A percentile compares a stretch with the other conserved stretches of the same genome.
phyloP scores from a whole-genome alignment of 2,113 vertebrate species.

The Crotalus tigris region DNA sequence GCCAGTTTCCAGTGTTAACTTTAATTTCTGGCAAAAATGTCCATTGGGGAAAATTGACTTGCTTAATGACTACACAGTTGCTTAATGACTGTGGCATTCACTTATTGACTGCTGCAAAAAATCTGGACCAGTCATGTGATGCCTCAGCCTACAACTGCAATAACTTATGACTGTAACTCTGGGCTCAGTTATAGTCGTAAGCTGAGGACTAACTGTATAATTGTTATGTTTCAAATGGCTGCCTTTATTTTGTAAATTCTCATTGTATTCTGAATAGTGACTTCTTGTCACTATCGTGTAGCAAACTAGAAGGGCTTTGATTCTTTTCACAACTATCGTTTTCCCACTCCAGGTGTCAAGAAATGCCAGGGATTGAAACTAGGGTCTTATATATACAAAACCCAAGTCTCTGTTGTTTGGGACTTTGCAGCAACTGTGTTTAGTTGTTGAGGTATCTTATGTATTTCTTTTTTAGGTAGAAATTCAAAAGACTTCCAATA shows the following conservation, averaged over 20 bases:
- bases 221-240: neutral
- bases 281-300: neutral
- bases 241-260: neutral
- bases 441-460: neutral
- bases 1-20: neutral
- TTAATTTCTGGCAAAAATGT: neutral
- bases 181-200: neutral
- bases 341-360: neutral
- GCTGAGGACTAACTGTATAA: neutral
- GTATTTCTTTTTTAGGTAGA: slow-evolving; percentile 77
- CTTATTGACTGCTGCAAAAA: neutral
- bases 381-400: neutral
- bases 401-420: neutral
- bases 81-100: neutral
- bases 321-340: neutral
- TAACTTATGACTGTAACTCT: neutral
- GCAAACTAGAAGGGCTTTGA: neutral
- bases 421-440: slow-evolving; percentile 18
- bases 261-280: neutral
- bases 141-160: neutral
- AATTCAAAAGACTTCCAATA: slow-evolving; percentile 84
- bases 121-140: neutral
- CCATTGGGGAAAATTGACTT: neutral
- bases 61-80: neutral
- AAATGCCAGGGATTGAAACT: neutral